Evolutionary conservation across 2,113 vertebrate species (phyloP).

Genomic region (Mesocricetus auratus): DNA sequence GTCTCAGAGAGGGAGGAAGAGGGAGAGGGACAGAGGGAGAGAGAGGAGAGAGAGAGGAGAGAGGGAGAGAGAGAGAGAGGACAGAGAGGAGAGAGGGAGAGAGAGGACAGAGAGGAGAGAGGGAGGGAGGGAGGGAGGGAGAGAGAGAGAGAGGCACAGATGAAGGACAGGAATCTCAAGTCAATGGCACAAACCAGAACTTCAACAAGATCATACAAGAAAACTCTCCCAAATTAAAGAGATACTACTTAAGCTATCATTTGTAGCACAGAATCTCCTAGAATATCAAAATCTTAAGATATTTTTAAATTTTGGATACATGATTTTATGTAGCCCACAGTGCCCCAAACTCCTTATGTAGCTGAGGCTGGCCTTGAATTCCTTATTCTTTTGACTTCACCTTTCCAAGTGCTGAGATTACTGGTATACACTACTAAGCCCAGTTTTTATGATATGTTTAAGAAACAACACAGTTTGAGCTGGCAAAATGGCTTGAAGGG

Average conservation of each 20-base stretch:
- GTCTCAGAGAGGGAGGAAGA: too few relatives aligned
- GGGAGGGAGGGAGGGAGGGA: too few relatives aligned
- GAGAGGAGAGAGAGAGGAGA: too few relatives aligned
- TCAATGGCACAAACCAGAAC: not conserved
- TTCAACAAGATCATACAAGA: not conserved
- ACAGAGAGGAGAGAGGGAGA: too few relatives aligned
- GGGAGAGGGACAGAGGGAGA: too few relatives aligned
- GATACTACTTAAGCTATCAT: not conserved
- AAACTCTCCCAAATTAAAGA: not conserved
- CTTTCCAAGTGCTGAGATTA: not conserved
- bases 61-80: too few relatives aligned
- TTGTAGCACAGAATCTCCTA: not conserved
- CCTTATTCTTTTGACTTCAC: not conserved
- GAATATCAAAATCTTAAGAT: conserved; percentile 40
- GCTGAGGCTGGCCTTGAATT: not conserved
- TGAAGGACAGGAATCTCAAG: not conserved
- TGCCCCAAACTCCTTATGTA: not conserved
- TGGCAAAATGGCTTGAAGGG: not conserved
- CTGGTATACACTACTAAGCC: not conserved
- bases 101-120: too few relatives aligned
- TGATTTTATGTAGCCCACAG: not conserved
- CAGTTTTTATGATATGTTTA: not conserved
- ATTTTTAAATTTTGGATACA: not conserved
- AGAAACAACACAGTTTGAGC: not conserved
- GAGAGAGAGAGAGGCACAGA: too few relatives aligned